Conservation (phyloP, 2,888 invertebrate species). For the Tipula vernalis region DNA sequence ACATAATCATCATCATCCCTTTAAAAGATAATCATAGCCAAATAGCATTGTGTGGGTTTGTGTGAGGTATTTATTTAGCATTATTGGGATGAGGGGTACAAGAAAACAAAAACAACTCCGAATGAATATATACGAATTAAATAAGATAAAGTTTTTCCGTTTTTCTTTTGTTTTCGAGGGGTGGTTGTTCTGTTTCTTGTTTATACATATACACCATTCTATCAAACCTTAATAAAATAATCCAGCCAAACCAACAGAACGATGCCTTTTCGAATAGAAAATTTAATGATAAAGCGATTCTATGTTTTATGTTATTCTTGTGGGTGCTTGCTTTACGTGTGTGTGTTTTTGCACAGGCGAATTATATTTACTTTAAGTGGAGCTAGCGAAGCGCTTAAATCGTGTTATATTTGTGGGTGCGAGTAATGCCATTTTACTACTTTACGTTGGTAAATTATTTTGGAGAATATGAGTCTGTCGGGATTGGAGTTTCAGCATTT, state of each 20-base stretch:
- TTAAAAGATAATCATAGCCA: neutral
- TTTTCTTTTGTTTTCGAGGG: neutral
- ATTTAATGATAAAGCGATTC: neutral
- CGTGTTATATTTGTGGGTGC: neutral
- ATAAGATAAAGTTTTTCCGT: neutral
- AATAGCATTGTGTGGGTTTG: neutral
- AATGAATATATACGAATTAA: neutral
- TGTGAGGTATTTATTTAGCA: neutral
- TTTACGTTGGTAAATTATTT: no score
- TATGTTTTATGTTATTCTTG: neutral
- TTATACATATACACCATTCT: neutral
- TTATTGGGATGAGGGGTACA: neutral
- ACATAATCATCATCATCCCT: neutral
- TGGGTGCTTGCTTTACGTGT: neutral
- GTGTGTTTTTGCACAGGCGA: neutral
- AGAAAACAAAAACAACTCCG: neutral
- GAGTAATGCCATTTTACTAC: no score
- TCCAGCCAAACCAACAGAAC: neutral
- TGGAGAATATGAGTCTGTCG: no score
- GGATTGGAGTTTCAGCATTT: no score
- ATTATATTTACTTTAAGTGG: neutral
- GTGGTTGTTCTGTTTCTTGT: neutral
- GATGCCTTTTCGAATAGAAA: neutral
- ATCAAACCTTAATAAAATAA: neutral
- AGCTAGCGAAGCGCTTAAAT: neutral